Base-by-base conservation (phyloP, 2,113 vertebrate genomes). In the Solea senegalensis region DNA sequence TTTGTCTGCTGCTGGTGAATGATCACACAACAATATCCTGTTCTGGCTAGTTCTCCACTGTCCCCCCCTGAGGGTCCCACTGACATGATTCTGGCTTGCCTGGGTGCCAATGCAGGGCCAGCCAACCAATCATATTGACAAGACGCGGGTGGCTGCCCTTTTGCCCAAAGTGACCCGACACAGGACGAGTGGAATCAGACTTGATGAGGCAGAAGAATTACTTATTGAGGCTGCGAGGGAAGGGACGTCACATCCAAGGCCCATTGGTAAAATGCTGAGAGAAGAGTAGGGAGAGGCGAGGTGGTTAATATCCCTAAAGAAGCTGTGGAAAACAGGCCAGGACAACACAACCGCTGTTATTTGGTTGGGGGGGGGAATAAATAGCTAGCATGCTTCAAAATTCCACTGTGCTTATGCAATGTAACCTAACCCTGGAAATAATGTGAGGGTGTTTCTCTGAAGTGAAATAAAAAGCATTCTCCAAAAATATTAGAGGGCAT, bases 1-100 rank as follows among this genome's bases (percentile, higher is more conserved):
- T 90, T 90, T 79, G 82, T 88, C 88, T 85, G 74, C 83, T 73
- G 81, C 81, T 89, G 78, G 86, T 90, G 80, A 89, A 89, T 78
- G 81, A 88, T 87, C 86, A 82, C 84, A 82, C 65, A 81, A 78
- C 72, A 90, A 86, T 89, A 90, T 92, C 88, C 88, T 86, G 88
- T 74, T 79, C 73, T 73, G 72, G 82, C 89, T 61, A 46, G 74
- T 77, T 83, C 76, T 61, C 39, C 8, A 41, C 7, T 4, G 8
- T 9, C 41, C 15, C 48, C 77, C 16, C 61, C 80, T 66, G 39
- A 72, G 89, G 86, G 66, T 74, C 80, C 59, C 53, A 40, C 73
- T 85, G 83, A 89, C 88, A 92, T 80, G 67, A 80, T 83, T 88
- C 70, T 81, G 86, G 78, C 81, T 53, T 7, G 45, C 80, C 77